phyloP scores from a whole-genome alignment of 1,140 invertebrate species.

The Lordiphosa collinella region DNA sequence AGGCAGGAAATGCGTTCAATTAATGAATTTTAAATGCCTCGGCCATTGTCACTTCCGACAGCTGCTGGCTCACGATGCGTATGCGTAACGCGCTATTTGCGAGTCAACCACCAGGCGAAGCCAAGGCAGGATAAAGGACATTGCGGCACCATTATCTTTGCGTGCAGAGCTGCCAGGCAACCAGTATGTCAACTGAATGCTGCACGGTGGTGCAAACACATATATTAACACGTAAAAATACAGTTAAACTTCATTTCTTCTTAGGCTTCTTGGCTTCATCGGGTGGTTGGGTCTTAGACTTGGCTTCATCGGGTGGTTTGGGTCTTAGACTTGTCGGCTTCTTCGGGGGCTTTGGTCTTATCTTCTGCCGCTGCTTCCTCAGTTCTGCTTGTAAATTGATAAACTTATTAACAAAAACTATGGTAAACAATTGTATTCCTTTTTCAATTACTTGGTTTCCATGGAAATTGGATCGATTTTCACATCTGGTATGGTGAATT shows the following conservation, averaged over 20 bases:
- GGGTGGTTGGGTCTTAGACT: too few relatives aligned
- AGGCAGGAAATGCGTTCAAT: constrained; percentile 61
- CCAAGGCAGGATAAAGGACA: constrained; percentile 35
- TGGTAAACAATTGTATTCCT: too few relatives aligned
- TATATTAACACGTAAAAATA: neutral
- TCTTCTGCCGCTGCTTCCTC: neutral
- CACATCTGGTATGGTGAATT: constrained; percentile 20
- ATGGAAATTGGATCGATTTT: constrained; percentile 29
- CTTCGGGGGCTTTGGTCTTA: too few relatives aligned
- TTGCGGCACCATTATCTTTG: constrained; percentile 47
- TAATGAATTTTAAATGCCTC: constrained; percentile 75
- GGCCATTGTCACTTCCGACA: constrained; percentile 53
- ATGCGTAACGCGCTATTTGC: constrained; percentile 64
- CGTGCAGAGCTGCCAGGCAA: constrained; percentile 26
- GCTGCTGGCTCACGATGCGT: constrained; percentile 37
- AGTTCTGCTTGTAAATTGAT: too few relatives aligned
- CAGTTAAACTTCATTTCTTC: neutral
- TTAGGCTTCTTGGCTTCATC: neutral
- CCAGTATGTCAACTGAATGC: constrained; percentile 13
- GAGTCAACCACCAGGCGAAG: constrained; percentile 55
- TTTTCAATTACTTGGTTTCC: neutral
- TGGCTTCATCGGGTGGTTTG: too few relatives aligned
- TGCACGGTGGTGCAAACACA: constrained; percentile 7
- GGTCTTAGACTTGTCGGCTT: neutral
- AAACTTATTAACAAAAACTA: too few relatives aligned